phyloP scores from a whole-genome alignment of 1,140 invertebrate genomes.

The Drosophila seguyi region DNA sequence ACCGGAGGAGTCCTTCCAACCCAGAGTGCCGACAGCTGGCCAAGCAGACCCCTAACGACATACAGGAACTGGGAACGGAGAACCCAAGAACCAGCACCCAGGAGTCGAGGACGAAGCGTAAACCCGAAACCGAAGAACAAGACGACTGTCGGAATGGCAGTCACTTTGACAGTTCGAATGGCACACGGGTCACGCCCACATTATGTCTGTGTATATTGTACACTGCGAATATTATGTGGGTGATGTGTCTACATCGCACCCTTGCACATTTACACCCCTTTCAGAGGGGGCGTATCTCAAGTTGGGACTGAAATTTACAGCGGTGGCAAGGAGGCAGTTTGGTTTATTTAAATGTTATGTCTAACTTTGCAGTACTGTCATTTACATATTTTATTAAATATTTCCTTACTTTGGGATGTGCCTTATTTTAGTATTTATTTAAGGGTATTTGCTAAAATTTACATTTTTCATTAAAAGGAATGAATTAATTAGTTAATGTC shows the following conservation, averaged over 20 bases:
- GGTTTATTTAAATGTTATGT: background rate
- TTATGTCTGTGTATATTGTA: slow-evolving; percentile 33
- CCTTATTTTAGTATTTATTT: background rate
- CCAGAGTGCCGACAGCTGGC: slow-evolving; percentile 70
- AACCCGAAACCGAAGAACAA: slow-evolving; percentile 20
- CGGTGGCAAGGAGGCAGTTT: background rate
- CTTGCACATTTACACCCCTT: slow-evolving; percentile 5
- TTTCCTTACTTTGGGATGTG: background rate
- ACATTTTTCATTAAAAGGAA: too few relatives aligned
- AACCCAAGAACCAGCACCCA: background rate
- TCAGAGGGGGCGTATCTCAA: background rate
- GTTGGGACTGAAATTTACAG: background rate
- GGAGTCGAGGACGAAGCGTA: background rate
- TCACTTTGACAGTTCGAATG: slow-evolving; percentile 43
- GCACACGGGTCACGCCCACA: slow-evolving; percentile 60
- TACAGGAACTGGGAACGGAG: background rate
- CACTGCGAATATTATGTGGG: slow-evolving; percentile 22
- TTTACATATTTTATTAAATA: slow-evolving; percentile 4
- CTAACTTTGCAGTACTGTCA: background rate
- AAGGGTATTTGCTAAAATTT: too few relatives aligned
- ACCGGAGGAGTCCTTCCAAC: slow-evolving; percentile 11
- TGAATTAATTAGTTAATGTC: too few relatives aligned
- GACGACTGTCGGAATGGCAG: slow-evolving; percentile 20
- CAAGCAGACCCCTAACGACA: slow-evolving; percentile 33
- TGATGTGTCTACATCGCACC: slow-evolving; percentile 1